A percentile compares a stretch with the other conserved stretches of the same genome.
Evolutionary conservation across 2,888 invertebrate species (phyloP).

Genomic region (Carterocephalus palaemon): DNA sequence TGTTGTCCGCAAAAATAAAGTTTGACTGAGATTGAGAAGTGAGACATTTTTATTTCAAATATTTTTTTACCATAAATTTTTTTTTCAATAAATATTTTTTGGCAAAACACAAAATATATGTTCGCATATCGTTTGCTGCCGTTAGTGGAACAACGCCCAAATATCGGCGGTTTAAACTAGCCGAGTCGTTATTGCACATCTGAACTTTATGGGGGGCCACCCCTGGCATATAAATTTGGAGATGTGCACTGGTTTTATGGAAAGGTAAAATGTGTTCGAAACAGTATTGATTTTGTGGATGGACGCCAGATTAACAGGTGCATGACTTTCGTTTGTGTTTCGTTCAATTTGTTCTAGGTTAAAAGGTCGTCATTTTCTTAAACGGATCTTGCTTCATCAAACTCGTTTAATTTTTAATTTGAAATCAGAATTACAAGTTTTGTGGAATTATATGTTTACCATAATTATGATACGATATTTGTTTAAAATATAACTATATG

Average conservation of each 20-base stretch:
- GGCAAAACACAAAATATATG: too few relatives aligned
- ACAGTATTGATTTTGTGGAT: constrained; percentile 70
- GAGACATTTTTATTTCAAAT: neutral
- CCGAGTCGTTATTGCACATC: constrained; percentile 69
- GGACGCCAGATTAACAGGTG: constrained; percentile 45
- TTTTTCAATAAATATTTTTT: too few relatives aligned
- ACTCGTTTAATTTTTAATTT: too few relatives aligned
- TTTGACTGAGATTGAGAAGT: neutral
- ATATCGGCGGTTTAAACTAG: constrained; percentile 61
- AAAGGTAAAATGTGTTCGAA: constrained; percentile 60
- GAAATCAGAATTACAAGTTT: too few relatives aligned
- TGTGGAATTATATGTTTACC: too few relatives aligned
- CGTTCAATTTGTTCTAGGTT: constrained; percentile 11
- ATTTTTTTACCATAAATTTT: too few relatives aligned
- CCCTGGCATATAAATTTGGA: constrained; percentile 71
- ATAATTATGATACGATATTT: too few relatives aligned
- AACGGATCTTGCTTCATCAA: too few relatives aligned
- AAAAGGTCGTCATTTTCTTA: constrained; percentile 12
- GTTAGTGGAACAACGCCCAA: neutral
- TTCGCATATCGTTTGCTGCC: neutral
- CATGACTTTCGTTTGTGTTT: constrained; percentile 9
- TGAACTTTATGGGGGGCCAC: constrained; percentile 71
- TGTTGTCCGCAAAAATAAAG: too few relatives aligned
- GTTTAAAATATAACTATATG: too few relatives aligned
- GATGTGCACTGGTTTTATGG: constrained; percentile 65